Evolutionary conservation across 2,888 invertebrate species (phyloP).

Genomic region (Cantharis nigra): DNA sequence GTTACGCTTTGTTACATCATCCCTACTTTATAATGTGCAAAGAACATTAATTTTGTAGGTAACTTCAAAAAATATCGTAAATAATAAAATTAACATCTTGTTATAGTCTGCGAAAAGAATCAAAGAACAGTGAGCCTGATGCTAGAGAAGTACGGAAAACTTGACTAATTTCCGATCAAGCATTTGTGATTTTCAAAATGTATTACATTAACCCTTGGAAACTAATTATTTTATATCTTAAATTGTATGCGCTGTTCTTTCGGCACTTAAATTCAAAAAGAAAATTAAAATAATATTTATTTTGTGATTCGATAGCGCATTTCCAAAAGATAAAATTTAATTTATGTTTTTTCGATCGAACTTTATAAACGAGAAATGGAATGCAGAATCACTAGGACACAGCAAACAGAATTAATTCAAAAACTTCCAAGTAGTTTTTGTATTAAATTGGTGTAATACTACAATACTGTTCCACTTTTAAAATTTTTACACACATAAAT

Average conservation of each 20-base stretch:
- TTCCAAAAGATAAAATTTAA: conserved; percentile 6
- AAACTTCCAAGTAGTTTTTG: conserved; percentile 8
- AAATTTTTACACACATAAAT: not conserved
- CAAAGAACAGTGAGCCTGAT: not conserved
- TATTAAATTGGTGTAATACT: not conserved
- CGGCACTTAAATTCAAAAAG: not conserved
- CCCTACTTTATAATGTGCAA: not conserved
- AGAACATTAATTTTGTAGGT: not conserved
- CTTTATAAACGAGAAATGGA: not conserved
- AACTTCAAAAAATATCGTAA: not conserved
- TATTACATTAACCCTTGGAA: not conserved
- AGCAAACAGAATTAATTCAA: conserved; percentile 10
- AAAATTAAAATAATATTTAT: not conserved
- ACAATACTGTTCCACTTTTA: not conserved
- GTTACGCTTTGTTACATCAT: not conserved
- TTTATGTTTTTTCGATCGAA: not conserved
- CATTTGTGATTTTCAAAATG: not conserved
- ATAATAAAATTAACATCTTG: not conserved
- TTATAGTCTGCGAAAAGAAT: too few relatives aligned
- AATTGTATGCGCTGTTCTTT: not conserved
- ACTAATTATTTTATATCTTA: not conserved
- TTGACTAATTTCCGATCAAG: too few relatives aligned
- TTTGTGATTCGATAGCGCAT: not conserved
- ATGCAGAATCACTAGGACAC: not conserved
- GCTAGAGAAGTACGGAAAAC: not conserved